Evolutionary conservation across 1,140 invertebrate species (phyloP).

Genomic region (Plutomurus gul): DNA sequence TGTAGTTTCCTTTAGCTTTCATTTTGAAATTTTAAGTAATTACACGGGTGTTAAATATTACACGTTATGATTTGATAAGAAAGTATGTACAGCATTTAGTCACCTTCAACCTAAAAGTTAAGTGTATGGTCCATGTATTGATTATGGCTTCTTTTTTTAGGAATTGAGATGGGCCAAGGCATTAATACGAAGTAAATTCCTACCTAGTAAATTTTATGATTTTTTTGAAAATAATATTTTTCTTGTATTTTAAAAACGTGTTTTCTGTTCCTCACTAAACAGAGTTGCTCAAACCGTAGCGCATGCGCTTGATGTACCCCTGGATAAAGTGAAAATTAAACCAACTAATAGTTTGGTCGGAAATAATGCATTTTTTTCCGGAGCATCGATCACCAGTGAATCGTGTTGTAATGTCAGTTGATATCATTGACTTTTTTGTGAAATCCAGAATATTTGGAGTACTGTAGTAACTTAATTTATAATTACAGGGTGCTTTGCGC

Average conservation of each 20-base stretch:
- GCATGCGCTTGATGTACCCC: conserved; percentile 70
- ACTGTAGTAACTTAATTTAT: not conserved
- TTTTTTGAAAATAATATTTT: conserved; percentile 51
- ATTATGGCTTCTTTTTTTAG: too few species aligned
- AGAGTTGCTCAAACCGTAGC: conserved; percentile 76
- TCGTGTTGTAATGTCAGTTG: conserved; percentile 64
- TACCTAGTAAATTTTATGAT: too few species aligned
- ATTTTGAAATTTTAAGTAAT: too few species aligned
- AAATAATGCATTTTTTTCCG: conserved; percentile 68
- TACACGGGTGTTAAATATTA: too few species aligned
- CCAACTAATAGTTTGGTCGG: conserved; percentile 65
- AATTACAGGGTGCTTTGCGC: conserved; percentile 65
- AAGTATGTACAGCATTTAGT: too few species aligned
- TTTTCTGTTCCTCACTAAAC: too few species aligned
- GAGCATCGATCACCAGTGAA: conserved; percentile 74
- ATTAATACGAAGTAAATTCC: conserved; percentile 73
- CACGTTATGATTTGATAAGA: too few species aligned
- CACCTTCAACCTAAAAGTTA: too few species aligned
- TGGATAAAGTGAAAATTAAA: conserved; percentile 71
- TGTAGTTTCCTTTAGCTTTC: too few species aligned
- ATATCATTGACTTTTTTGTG: not conserved
- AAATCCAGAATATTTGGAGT: not conserved
- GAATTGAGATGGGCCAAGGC: conserved; percentile 82
- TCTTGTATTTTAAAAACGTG: too few species aligned
- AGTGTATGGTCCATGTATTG: too few species aligned